Base-by-base conservation (phyloP, 2,113 vertebrate species). In the Stegostoma tigrinum region DNA sequence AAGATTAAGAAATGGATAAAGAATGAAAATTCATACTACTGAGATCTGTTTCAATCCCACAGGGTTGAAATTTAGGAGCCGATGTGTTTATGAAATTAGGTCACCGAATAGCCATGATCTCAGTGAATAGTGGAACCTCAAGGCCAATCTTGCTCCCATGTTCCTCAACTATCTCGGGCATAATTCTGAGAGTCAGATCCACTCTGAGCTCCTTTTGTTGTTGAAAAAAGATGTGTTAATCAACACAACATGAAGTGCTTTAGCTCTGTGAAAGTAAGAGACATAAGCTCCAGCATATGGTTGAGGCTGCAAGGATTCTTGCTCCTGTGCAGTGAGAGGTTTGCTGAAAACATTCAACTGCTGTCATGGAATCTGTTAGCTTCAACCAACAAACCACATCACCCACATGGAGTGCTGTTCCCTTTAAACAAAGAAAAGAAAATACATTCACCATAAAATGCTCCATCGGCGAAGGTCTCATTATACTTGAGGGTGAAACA, bases 311-410 rank as follows among this genome's bases (percentile, higher is more conserved):
- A 94, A 64, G 91, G n/a, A 94, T 68, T 68, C 91, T 45, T 94
- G 66, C 66, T 67, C 64, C 91, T 94, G 66, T 70, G 91, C 23
- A 68, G 30, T 68, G 66, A 68, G 66, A 42, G 91, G 91, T 23
- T 94, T 94, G 91, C 72, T 66, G 21, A 94, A 45, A 94, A 23
- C 91, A 94, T 45, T 38, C 91, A 94, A 67, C 91, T 94, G 91
- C 91, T 94, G 91, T 68, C 42, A 68, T 68, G n/a, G 66, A 68
- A 94, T 67, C 91, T 94, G 91, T 68, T 67, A 94, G 91, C 91
- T 67, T 64, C 66, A 94, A 68, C 91, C 38, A 45, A 94, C 66
- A 27, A 68, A 64, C 38, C 68, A 10, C 17, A 23, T 45, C 8
- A 19, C 91, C 34, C 24, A 8, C 0, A 45, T 38, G 21, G 42